These are phyloP conservation scores for Lampris megalopsis DNA, from an alignment of 2,113 vertebrate species.

Conservation along the genomic window DNA sequence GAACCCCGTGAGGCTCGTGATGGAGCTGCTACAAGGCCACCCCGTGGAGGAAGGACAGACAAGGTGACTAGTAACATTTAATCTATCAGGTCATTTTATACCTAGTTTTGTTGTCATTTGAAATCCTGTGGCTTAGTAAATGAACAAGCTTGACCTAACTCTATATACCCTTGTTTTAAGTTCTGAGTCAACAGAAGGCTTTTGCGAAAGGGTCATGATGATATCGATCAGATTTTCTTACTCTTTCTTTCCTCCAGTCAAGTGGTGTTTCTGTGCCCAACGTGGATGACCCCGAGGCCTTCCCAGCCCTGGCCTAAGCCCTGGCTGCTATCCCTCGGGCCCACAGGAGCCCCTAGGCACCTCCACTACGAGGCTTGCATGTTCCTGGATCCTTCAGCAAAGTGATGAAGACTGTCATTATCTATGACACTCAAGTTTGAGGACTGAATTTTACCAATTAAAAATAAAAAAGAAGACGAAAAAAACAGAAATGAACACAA, in stretches of 20 bases:
- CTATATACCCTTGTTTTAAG: no score
- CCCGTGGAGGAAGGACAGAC: conserved; percentile 90
- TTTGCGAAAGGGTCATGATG: no score
- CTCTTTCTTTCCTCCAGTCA: conserved; percentile 76
- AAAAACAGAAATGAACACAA: conserved; percentile 82
- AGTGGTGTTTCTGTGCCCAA: conserved; percentile 92
- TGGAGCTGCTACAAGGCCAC: conserved; percentile 75
- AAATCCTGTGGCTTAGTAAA: no score
- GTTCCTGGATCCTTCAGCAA: conserved; percentile 99
- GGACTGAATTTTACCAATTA: conserved; percentile 99
- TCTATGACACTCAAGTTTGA: conserved; percentile 96
- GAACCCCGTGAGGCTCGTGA: conserved; percentile 20
- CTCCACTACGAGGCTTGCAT: conserved; percentile 99
- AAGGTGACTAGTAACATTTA: conserved; percentile 80
- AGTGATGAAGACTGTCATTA: conserved; percentile 94
- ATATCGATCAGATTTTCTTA: background rate
- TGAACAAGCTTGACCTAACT: no score
- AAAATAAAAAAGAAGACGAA: conserved; percentile 84
- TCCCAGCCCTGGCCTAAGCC: conserved; percentile 97
- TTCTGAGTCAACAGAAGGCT: no score
- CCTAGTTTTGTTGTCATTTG: no score
- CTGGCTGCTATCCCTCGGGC: conserved; percentile 83
- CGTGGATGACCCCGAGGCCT: conserved; percentile 99
- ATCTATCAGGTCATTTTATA: background rate
- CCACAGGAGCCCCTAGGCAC: conserved; percentile 86